Conservation (phyloP, 1,140 invertebrate genomes). For the Drosophila parabipectinata region DNA sequence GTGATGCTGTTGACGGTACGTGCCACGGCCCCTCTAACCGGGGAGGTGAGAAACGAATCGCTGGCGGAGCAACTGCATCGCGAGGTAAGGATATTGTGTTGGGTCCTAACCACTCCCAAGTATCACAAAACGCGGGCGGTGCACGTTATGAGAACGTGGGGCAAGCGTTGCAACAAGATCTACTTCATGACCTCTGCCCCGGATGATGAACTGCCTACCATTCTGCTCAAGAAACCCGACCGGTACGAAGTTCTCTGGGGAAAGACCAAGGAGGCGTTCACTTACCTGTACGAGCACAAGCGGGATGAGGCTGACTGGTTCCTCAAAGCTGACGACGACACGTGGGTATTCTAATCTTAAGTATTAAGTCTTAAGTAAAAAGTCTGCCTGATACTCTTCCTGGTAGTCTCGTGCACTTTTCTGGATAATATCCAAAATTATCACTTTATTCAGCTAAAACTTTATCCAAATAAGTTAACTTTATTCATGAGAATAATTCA, state of each 20-base stretch:
- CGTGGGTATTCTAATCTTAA: slow-evolving; percentile 86
- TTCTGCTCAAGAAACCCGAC: slow-evolving; percentile 89
- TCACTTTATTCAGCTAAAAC: no score
- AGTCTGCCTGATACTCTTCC: no score
- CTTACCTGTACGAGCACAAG: slow-evolving; percentile 92
- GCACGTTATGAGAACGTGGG: slow-evolving; percentile 97
- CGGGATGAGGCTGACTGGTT: slow-evolving; percentile 94
- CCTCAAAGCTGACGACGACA: slow-evolving; percentile 97
- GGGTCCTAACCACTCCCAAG: slow-evolving; percentile 96
- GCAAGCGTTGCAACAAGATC: slow-evolving; percentile 93
- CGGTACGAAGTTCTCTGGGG: slow-evolving; percentile 95
- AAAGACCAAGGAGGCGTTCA: slow-evolving; percentile 97
- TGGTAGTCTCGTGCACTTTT: no score
- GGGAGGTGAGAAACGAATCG: not conserved
- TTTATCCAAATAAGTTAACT: no score
- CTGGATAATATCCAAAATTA: no score
- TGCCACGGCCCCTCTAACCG: not conserved
- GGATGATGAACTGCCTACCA: slow-evolving; percentile 87
- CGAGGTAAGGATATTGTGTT: slow-evolving; percentile 94
- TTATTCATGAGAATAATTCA: no score
- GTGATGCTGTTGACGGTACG: slow-evolving; percentile 41
- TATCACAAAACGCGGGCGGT: slow-evolving; percentile 94
- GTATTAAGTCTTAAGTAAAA: not conserved
- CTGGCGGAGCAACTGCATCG: slow-evolving; percentile 71
- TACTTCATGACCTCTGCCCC: slow-evolving; percentile 93